Evolutionary conservation across 2,888 invertebrate species (phyloP).

Genomic region (Phengaris arion): DNA sequence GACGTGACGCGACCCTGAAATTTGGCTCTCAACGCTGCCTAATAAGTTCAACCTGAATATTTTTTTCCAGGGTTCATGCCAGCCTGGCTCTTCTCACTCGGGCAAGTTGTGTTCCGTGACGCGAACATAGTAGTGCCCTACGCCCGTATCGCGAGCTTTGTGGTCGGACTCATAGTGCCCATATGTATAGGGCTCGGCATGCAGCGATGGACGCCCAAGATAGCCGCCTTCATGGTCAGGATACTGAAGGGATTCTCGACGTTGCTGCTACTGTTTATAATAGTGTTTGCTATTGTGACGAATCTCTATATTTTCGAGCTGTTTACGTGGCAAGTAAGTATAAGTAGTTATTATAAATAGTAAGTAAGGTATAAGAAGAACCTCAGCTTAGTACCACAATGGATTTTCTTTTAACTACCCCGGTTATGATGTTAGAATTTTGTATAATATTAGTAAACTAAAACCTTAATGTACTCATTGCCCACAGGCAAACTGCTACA

Average conservation of each 20-base stretch:
- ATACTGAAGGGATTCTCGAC: constrained; percentile 92
- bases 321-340: constrained; percentile 90
- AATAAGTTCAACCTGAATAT: no score
- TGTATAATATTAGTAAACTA: no score
- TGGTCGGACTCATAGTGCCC: constrained; percentile 88
- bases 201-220: constrained; percentile 83
- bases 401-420: no score
- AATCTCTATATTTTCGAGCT: constrained; percentile 93
- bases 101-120: constrained; percentile 85
- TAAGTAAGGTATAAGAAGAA: no score
- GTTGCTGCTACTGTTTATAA: constrained; percentile 88
- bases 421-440: no score
- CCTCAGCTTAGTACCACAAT: no score
- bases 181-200: constrained; percentile 79
- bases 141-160: constrained; percentile 84
- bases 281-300: constrained; percentile 92
- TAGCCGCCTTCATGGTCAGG: constrained; percentile 85
- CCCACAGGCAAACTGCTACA: no score
- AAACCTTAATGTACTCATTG: no score
- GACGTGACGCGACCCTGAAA: no score
- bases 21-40: no score
- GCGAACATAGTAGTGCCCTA: constrained; percentile 89
- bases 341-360: not conserved
- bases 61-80: constrained; percentile 88
- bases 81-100: constrained; percentile 93